These are phyloP conservation scores for Protula sp. DNA, from an alignment of 2,888 invertebrate species.

Conservation along the genomic window DNA sequence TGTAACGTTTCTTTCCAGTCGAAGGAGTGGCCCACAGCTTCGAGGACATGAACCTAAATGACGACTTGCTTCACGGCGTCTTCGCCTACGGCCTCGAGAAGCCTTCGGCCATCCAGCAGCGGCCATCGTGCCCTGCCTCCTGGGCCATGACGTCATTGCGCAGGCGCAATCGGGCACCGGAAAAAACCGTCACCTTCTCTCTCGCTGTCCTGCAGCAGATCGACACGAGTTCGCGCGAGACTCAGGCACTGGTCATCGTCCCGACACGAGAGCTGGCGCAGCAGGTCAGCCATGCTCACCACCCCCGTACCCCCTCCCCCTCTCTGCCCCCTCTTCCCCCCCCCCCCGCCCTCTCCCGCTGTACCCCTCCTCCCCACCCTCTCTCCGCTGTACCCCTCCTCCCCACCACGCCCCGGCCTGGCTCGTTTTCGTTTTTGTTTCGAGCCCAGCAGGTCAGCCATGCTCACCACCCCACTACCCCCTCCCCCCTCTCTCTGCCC, in stretches of 20 bases:
- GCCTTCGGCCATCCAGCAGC: conserved; percentile 98
- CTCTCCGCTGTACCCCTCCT: too few relatives aligned
- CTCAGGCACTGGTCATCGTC: conserved; percentile 95
- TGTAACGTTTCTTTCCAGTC: too few relatives aligned
- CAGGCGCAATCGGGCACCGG: conserved; percentile 99
- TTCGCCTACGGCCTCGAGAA: conserved; percentile 99
- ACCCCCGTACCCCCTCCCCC: too few relatives aligned
- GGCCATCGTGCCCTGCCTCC: conserved; percentile 86
- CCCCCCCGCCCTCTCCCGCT: too few relatives aligned
- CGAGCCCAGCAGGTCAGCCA: too few relatives aligned
- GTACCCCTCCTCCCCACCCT: too few relatives aligned
- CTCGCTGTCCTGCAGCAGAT: conserved; percentile 97
- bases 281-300: conserved; percentile 49
- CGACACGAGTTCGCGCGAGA: conserved; percentile 79
- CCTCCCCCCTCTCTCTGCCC: too few relatives aligned
- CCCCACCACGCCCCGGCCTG: too few relatives aligned
- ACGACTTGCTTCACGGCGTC: conserved; percentile 92
- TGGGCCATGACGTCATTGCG: conserved; percentile 82
- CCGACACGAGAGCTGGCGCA: conserved; percentile 81
- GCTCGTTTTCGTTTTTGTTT: too few relatives aligned
- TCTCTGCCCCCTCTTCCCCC: too few relatives aligned
- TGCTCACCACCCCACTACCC: too few relatives aligned
- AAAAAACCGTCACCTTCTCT: conserved; percentile 97
- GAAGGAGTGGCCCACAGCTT: conserved; percentile 75
- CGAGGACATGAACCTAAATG: conserved; percentile 96